Base-by-base conservation (phyloP, 2,113 vertebrate genomes). In the Sorex fumeus region DNA sequence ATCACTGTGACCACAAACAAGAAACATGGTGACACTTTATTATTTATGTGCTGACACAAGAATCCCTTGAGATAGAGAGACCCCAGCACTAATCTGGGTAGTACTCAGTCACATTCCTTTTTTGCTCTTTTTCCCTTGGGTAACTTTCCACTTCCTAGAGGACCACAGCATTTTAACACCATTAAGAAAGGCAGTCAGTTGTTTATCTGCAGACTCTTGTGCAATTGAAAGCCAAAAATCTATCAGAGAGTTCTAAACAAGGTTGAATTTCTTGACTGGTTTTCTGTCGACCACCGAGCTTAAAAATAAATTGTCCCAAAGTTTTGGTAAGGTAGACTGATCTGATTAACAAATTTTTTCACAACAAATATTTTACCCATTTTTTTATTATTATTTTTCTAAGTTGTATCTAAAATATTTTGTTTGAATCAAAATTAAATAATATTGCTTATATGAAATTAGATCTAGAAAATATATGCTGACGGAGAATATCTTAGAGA, bases 221-320 rank as follows among this genome's bases (percentile, higher is more conserved):
- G 62, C 76, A 93, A 93, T 21, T 80, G 67, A 94, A 95, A 94
- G n/a, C 72, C 91, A 77, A 90, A 88, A 94, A 91, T 94, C 86
- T 94, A 95, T 91, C 92, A 94, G 69, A 90, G 16, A 27, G 40
- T 70, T 92, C 90, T 84, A 95, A 97, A 93, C 34, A 80, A 95
- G 27, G 25, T 60, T 50, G 16, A 43, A 74, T 93, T 95, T 93
- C 91, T 88, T 96, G 88, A 95, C 83, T 95, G 72, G 62, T 95
- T 94, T 95, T 95, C 91, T 95, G 76, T 95, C 76, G 45, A 77
- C 72, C 67, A 91, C 23, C 30, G 47, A 95, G 6, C 8, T 75
- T 94, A 28, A 70, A 96, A 95, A 96, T 96, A 94, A 95, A 90
- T 86, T 75, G 62, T 90, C 23, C 45, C 67, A 71, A 91, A 30